Evolutionary conservation across 2,888 invertebrate species (phyloP), one percentile per base, ranked within the genome.

Genomic region (Xestia ashworthii): DNA sequence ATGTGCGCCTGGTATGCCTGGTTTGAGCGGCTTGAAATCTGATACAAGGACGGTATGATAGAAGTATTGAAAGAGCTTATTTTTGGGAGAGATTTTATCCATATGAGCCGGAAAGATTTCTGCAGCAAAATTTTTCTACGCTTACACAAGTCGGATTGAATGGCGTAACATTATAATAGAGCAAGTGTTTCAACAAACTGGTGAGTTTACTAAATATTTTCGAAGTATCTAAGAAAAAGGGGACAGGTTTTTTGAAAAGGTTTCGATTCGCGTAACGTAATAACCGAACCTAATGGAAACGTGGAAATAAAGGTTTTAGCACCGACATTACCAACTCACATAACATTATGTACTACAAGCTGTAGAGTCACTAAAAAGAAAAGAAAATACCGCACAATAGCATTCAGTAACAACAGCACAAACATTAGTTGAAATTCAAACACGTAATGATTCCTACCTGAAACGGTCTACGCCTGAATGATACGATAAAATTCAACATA

Each of bases 401-500:
- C 58, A 73, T 62, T 72, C 71, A 78, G 72, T 78, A 74, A 81
- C 73, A 76, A 76, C 60, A 65, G 44, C 25, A 38, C 14, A 25
- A 71, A 77, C 80, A 86, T 88, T 88, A 90, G 81, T 86, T 84
- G 83, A 89, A 87, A 90, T 89, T 90, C 90, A 89, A 89, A 87
- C 81, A 84, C 72, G 83, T 83, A 84, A 89, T 89, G 80, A 84
- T 89, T 79, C 70, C 78, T 67, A 80, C 86, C 80, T 83, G 73
- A 76, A 84, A 76, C 68, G 66, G 78, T 72, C 62, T 71, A 74
- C 76, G 65, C 66, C 67, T 65, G 60, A 83, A 85, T 74, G 73
- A 53, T 66, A 81, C 78, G 71, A 88, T 90, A 88, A 87, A 88
- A 89, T 89, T 80, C 80, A 81, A 86, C 88, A 92, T 94, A 92